Base-by-base conservation (phyloP, 1,140 invertebrate species). In the Conus betulinus region DNA sequence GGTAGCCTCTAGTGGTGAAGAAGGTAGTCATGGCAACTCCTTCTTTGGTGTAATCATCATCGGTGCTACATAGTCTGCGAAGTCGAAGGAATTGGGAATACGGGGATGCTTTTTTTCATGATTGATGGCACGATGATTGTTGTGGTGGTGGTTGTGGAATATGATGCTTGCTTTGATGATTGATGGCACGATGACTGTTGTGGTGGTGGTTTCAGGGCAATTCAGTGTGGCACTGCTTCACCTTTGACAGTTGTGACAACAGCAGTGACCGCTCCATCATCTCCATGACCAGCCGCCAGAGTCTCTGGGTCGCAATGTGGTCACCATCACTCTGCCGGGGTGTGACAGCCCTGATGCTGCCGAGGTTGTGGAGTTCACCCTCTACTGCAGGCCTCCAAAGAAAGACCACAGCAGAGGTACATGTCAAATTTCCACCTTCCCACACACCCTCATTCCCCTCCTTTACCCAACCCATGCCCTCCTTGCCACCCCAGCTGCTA, bases 171-270 rank as follows among this genome's bases (percentile, higher is more conserved):
- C n/a, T 60, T 88, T 88, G 86, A 93, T 91, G 8, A 60, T 0
- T 60, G 57, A 11, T n/a, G 57, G 57, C 57, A 60, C 57, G 15
- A 15, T 60, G 57, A 60, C 4, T 11, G 57, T 15, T 60, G 57
- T 60, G 57, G 57, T 57, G 55, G 6, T 60, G 57, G 57, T 60
- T 60, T 60, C 57, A 60, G 57, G 57, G 57, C 57, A 60, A 8
- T 60, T 60, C 88, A 13, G 85, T 91, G 3, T 93, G 91, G 92
- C 91, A 92, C 85, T 91, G 91, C 67, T 93, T 92, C 84, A 88
- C 89, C 10, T 93, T 93, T 88, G 92, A 93, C 60, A 86, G 87
- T 60, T 74, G 87, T 7, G 79, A 83, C 5, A 88, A 63, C 23
- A 20, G 78, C 27, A 87, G 84, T 7, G 90, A 93, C 60, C 60